Evolutionary conservation across 2,888 invertebrate genomes (phyloP).

Genomic region (Steinernema hermaphroditum): DNA sequence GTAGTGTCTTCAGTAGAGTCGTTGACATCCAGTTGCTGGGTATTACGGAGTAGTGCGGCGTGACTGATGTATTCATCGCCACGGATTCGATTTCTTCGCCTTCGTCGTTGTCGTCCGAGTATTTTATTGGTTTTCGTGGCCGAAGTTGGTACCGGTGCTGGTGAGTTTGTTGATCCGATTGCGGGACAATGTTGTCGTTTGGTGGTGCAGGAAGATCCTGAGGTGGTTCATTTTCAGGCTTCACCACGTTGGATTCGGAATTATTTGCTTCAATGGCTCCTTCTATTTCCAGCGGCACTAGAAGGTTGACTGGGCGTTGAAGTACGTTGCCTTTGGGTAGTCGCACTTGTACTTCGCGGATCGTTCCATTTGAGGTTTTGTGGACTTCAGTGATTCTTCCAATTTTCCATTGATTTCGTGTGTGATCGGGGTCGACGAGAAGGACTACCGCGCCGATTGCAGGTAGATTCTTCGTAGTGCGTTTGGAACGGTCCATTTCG

Average conservation of each 20-base stretch:
- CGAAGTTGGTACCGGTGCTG: background rate
- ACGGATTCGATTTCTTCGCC: background rate
- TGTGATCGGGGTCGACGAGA: slow-evolving; percentile 26
- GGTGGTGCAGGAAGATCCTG: too few species aligned
- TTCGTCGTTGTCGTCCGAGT: background rate
- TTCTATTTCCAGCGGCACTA: slow-evolving; percentile 26
- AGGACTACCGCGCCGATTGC: slow-evolving; percentile 29
- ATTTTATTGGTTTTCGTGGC: background rate
- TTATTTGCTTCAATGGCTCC: background rate
- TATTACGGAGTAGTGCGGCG: background rate
- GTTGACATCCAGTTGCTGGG: background rate
- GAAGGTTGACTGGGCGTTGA: slow-evolving; percentile 12
- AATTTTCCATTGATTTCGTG: slow-evolving; percentile 35
- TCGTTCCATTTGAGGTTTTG: background rate
- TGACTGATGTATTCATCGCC: background rate
- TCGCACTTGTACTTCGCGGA: slow-evolving; percentile 34
- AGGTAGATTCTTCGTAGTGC: slow-evolving; percentile 14
- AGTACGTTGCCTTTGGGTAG: background rate
- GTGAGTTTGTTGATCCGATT: too few species aligned
- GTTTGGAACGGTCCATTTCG: slow-evolving; percentile 27
- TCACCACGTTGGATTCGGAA: background rate
- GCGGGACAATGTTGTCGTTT: too few species aligned
- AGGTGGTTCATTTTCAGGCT: too few species aligned
- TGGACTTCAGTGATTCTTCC: slow-evolving; percentile 14
- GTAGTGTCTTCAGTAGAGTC: too few species aligned